Conservation (phyloP, 2,888 invertebrate genomes). For the Mythimna pallens region DNA sequence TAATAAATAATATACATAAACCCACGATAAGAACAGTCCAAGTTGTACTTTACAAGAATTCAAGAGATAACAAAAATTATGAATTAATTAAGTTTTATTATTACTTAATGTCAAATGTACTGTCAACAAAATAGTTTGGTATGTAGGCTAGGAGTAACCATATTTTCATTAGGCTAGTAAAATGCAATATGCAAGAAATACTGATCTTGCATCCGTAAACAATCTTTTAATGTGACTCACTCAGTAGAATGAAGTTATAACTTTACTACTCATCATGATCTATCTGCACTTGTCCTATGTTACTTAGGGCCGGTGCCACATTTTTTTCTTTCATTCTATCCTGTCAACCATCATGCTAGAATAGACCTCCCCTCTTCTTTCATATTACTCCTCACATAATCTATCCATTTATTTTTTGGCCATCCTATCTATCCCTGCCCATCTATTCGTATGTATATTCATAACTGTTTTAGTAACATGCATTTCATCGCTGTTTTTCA, state of each 20-base stretch:
- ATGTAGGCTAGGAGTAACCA: not conserved
- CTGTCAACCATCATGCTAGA: too few relatives aligned
- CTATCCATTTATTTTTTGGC: too few relatives aligned
- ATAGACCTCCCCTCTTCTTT: too few relatives aligned
- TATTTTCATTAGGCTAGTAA: not conserved
- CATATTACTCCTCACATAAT: too few relatives aligned
- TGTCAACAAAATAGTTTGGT: conserved; percentile 28
- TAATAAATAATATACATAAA: too few relatives aligned
- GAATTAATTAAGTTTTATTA: conserved; percentile 12
- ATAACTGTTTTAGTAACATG: too few relatives aligned
- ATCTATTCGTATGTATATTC: too few relatives aligned
- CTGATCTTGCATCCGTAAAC: not conserved
- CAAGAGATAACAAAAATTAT: conserved; percentile 10
- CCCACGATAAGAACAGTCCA: not conserved
- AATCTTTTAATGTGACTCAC: not conserved
- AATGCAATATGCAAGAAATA: not conserved
- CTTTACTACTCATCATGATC: not conserved
- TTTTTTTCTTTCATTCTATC: too few relatives aligned
- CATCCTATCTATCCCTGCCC: too few relatives aligned
- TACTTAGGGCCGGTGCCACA: too few relatives aligned
- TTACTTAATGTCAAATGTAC: conserved; percentile 11
- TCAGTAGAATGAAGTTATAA: not conserved
- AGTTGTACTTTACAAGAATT: not conserved
- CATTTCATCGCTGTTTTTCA: too few relatives aligned
- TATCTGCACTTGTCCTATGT: too few relatives aligned